These are phyloP conservation scores for Bubo bubo DNA, from an alignment of 2,113 vertebrate genomes.

Conservation along the genomic window DNA sequence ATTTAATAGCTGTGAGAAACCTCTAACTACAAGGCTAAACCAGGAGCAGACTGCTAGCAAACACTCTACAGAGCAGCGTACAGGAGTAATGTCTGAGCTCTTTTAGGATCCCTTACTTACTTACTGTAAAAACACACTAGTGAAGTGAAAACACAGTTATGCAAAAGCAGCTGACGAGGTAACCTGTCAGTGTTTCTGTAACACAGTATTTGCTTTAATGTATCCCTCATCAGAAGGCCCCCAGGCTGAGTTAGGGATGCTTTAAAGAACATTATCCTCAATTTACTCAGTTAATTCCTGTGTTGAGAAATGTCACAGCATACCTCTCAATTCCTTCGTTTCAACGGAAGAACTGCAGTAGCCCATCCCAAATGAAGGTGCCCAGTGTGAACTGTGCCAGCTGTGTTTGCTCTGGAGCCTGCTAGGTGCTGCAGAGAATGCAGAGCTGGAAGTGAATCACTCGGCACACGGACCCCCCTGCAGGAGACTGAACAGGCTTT, in stretches of 20 bases:
- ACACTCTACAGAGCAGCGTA: not conserved
- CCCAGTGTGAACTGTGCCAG: not conserved
- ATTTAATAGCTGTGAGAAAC: not conserved
- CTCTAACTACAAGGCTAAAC: not conserved
- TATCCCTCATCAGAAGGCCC: not conserved
- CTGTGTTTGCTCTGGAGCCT: not conserved
- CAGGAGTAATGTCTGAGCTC: not conserved
- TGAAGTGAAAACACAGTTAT: not conserved
- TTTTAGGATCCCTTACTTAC: not conserved
- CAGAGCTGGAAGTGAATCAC: not conserved
- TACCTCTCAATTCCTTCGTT: not conserved
- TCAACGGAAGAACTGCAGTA: not conserved
- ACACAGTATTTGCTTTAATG: not conserved
- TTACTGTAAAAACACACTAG: not conserved
- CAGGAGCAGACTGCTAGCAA: not conserved
- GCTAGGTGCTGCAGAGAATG: not conserved
- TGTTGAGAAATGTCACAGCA: not conserved
- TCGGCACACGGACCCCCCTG: too few relatives aligned
- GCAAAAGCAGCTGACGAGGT: not conserved
- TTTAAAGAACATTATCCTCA: not conserved
- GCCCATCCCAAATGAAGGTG: not conserved
- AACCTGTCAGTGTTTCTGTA: not conserved
- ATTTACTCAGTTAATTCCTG: not conserved
- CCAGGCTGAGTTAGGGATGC: not conserved
- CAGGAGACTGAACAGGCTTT: not conserved